phyloP scores from a whole-genome alignment of 2,113 vertebrate species.

The Tichodroma muraria region DNA sequence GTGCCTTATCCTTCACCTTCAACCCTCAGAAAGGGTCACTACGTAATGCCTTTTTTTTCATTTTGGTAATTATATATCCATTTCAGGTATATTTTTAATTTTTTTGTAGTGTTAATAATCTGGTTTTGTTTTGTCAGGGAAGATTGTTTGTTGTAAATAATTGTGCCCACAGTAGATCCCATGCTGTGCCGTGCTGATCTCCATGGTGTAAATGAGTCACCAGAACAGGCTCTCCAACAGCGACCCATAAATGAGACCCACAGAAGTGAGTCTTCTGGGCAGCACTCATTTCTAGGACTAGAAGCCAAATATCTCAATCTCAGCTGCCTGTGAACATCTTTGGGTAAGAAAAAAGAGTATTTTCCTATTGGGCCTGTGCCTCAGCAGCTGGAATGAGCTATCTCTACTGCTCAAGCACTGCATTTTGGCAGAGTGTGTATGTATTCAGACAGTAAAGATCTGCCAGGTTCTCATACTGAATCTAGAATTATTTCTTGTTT shows the following conservation, averaged over 20 bases:
- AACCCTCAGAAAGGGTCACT: not conserved
- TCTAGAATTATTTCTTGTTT: constrained; percentile 16
- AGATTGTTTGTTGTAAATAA: not conserved
- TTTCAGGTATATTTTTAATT: not conserved
- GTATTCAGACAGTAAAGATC: not conserved
- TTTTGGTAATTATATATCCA: not conserved
- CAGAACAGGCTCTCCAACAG: not conserved
- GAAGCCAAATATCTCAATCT: not conserved
- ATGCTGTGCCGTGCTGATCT: no score
- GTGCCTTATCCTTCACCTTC: not conserved
- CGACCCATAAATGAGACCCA: not conserved
- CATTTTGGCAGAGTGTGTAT: not conserved
- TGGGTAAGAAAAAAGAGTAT: not conserved
- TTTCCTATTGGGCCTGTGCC: not conserved
- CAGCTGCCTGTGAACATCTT: not conserved
- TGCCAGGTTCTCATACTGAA: not conserved
- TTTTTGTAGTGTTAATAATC: not conserved
- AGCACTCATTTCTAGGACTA: not conserved
- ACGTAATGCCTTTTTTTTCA: not conserved
- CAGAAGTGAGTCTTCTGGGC: not conserved
- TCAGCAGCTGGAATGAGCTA: not conserved
- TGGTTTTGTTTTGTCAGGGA: not conserved
- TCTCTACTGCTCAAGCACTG: not conserved
- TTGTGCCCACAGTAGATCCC: not conserved
- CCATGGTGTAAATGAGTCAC: not conserved